Percentiles rank a stretch among this genome's conserved stretches.
These are phyloP conservation scores for Pantala flavescens DNA, from an alignment of 1,140 invertebrate species.

Conservation along the genomic window DNA sequence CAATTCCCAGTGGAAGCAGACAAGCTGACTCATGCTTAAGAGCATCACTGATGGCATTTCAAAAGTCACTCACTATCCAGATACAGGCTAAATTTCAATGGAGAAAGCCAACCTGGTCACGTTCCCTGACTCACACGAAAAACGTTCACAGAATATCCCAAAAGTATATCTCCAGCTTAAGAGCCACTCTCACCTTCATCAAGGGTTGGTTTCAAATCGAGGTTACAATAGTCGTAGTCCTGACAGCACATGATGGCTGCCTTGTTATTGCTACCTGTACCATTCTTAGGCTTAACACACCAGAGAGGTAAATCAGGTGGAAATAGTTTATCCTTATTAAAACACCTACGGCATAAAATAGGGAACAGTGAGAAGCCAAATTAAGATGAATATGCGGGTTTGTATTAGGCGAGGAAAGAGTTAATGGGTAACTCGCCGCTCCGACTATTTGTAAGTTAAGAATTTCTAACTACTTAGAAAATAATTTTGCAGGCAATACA, in stretches of 20 bases:
- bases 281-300: constrained; percentile 30
- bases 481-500: background rate
- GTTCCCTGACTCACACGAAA: background rate
- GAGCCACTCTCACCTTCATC: background rate
- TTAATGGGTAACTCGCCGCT: too few species aligned
- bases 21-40: too few species aligned
- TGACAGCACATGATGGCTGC: constrained; percentile 42
- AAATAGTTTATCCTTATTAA: constrained; percentile 39
- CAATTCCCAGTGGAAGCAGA: too few species aligned
- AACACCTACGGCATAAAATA: constrained; percentile 36
- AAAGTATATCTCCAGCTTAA: background rate
- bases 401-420: too few species aligned
- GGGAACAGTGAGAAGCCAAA: constrained; percentile 11
- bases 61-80: too few species aligned
- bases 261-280: constrained; percentile 20
- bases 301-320: constrained; percentile 38
- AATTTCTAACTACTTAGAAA: too few species aligned
- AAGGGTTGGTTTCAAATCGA: constrained; percentile 35
- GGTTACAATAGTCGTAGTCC: constrained; percentile 47
- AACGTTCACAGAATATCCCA: background rate
- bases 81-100: background rate
- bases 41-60: too few species aligned
- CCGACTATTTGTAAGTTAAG: too few species aligned
- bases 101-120: background rate
- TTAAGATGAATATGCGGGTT: background rate